Conservation (phyloP, 2,797 vertebrate species). For the Heteromormyrus szaboi region DNA sequence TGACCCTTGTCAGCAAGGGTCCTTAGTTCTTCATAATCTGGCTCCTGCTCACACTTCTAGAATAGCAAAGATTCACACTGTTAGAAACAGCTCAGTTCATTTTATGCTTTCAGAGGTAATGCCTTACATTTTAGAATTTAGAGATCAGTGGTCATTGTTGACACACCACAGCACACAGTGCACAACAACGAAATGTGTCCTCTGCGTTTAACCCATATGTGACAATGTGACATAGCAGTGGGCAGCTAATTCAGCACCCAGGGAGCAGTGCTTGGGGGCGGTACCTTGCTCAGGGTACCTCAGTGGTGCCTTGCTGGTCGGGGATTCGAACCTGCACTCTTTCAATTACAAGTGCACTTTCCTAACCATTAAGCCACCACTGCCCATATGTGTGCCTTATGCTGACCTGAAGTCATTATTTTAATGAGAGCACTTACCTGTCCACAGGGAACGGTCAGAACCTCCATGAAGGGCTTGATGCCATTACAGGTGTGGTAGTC, state of each 20-base stretch:
- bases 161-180: background rate
- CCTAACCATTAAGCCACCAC: background rate
- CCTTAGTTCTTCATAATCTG: conserved; percentile 49
- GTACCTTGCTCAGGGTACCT: no score
- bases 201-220: background rate
- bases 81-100: background rate
- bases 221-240: background rate
- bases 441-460: conserved; percentile 53
- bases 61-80: background rate
- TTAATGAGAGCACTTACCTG: conserved; percentile 44
- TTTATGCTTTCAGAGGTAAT: background rate
- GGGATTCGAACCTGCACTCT: background rate
- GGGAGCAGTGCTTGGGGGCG: no score
- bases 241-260: no score
- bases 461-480: conserved; percentile 62
- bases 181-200: background rate
- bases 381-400: background rate
- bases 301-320: no score
- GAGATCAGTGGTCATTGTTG: background rate
- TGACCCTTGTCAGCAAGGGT: background rate
- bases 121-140: background rate
- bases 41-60: conserved; percentile 46
- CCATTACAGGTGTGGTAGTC: conserved; percentile 52
- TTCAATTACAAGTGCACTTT: background rate
- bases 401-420: background rate